Evolutionary conservation across 2,797 vertebrate genomes (phyloP).

Genomic region (Alauda arvensis): DNA sequence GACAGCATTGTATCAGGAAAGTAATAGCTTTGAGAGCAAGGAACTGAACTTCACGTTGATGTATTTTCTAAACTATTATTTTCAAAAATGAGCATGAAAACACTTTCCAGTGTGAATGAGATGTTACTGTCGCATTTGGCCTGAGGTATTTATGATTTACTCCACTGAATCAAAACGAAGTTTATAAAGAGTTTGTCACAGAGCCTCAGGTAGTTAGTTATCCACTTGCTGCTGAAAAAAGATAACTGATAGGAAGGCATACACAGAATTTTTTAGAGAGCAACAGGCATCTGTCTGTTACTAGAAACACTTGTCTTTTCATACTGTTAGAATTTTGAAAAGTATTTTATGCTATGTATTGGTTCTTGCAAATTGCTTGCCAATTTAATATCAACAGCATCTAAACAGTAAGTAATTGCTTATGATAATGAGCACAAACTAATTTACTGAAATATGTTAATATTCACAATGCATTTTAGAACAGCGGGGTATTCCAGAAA

Average conservation of each 20-base stretch:
- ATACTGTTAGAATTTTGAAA: constrained; percentile 53
- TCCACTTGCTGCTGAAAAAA: neutral
- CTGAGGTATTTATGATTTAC: constrained; percentile 20
- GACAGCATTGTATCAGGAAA: neutral
- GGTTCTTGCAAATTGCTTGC: constrained; percentile 78
- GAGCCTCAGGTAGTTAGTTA: neutral
- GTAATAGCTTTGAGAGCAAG: constrained; percentile 8
- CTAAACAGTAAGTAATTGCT: constrained; percentile 83
- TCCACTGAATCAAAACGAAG: neutral
- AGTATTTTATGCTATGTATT: constrained; percentile 66
- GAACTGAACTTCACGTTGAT: neutral
- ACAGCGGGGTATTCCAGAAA: constrained; percentile 70
- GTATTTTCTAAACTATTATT: constrained; percentile 12
- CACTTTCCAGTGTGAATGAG: neutral
- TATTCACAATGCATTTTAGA: constrained; percentile 77
- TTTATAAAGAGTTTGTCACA: constrained; percentile 24
- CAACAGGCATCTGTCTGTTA: neutral
- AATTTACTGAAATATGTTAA: constrained; percentile 80
- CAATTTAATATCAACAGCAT: constrained; percentile 75
- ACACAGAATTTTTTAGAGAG: neutral
- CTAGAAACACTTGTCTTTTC: constrained; percentile 48
- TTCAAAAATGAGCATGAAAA: constrained; percentile 38
- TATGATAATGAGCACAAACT: constrained; percentile 81
- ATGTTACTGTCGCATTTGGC: neutral
- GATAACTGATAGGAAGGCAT: neutral